Percentiles rank a stretch among this genome's conserved stretches.
Conservation (phyloP, 2,888 invertebrate genomes). For the Agrotis exclamationis region DNA sequence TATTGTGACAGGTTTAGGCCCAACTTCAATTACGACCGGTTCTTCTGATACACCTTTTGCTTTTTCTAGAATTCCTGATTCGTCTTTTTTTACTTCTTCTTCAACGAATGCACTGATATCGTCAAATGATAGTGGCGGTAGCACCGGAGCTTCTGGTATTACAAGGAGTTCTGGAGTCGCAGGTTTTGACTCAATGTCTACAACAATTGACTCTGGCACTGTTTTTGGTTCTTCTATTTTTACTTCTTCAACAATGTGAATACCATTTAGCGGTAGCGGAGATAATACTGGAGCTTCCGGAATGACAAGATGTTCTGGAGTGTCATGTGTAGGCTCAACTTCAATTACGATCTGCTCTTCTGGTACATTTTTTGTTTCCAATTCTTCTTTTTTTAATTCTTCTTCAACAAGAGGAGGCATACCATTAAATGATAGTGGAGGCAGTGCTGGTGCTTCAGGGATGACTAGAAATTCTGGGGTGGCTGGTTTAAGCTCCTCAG, state of each 20-base stretch:
- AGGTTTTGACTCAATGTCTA: not conserved
- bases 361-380: not conserved
- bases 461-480: not conserved
- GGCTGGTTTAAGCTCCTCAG: not conserved
- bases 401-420: not conserved
- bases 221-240: not conserved
- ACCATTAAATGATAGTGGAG: not conserved
- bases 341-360: not conserved
- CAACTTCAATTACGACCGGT: too few species aligned
- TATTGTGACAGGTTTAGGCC: too few species aligned
- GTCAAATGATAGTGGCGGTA: slow-evolving; percentile 12
- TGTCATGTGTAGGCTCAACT: not conserved
- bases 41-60: too few species aligned
- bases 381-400: slow-evolving; percentile 6
- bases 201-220: not conserved
- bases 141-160: slow-evolving; percentile 21
- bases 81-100: slow-evolving; percentile 15
- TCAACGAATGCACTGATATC: not conserved
- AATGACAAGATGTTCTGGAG: not conserved
- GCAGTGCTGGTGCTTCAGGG: slow-evolving; percentile 30
- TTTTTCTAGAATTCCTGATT: not conserved
- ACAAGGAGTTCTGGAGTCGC: not conserved
- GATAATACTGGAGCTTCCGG: slow-evolving; percentile 27
- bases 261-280: not conserved
- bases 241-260: not conserved